Evolutionary conservation across 1,140 invertebrate genomes (phyloP), one percentile per base, ranked within the genome.

Genomic region (Druon quercuslanigerum): DNA sequence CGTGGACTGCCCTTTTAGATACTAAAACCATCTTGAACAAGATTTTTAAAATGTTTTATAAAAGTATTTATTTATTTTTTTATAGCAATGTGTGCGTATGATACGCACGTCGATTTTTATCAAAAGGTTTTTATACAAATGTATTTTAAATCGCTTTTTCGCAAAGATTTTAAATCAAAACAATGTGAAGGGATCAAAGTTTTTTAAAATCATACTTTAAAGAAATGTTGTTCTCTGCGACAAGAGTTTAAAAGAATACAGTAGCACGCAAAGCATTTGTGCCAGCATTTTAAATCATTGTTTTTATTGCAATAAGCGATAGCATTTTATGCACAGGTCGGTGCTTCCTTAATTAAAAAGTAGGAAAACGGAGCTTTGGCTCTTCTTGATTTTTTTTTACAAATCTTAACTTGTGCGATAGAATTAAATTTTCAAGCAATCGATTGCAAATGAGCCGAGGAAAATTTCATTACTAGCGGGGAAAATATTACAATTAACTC

Each of bases 291-390:
- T 66, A 40, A 66, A 66, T 46, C 19, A 25, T 57, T 40, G 25
- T 66, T 56, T 66, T 66, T 66, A 66, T 66, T 66, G 25, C 25
- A 66, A n/a, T 66, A 66, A 66, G 57, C 40, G 40, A 66, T 66
- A 66, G 57, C 57, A 66, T 66, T 66, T 66, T 66, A 66, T 66
- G 57, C 57, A 66, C 57, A 66, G 57, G 25, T 33, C 40, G 57
- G 57, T 66, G 57, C 57, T 66, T 66, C 57, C 57, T 16, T 66
- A 66, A 66, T 66, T 66, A 66, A 66, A 66, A 13, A 17, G 20
- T 25, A 60, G 20, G 6, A 14, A 66, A 25, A 40, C 19, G 20
- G 17, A 60, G 19, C 25, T 60, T 33, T 20, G 20, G 57, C 57
- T 60, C 57, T 33, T 20, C 9, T 33, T 5, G 60, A 66, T 66